Evolutionary conservation across 2,888 invertebrate genomes (phyloP), one percentile per base, ranked within the genome.

Genomic region (Epinotia demarniana): DNA sequence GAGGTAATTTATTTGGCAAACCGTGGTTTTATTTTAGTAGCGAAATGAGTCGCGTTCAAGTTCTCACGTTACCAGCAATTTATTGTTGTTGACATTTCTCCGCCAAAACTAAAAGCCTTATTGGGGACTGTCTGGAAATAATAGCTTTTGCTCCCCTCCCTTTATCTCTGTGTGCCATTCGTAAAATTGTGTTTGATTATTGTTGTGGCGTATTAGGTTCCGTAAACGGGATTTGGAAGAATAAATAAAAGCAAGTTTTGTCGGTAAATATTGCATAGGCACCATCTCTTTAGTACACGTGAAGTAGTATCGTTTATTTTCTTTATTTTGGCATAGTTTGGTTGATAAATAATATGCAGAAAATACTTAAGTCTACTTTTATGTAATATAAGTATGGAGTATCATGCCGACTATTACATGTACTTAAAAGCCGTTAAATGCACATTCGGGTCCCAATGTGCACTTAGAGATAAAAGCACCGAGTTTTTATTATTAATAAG

Each of bases 41-140:
- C 77, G 77, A 78, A 80, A 80, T 77, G 77, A 80, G 78, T 74
- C 78, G 78, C 82, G 80, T 81, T 79, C 73, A 81, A 82, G 78
- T 82, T 84, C 80, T 81, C 80, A 77, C 82, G 81, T 84, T 83
- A 82, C 81, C 78, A 74, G 77, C 79, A 81, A 83, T 83, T 82
- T 84, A 84, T 82, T 80, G 79, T 69, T 83, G 81, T 83, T 83
- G 83, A 83, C 83, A 80, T 81, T 72, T 72, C 79, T 77, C 74
- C 75, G 63, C 76, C 77, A 75, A 79, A 80, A 78, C 80, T 81
- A 80, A 81, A 81, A 80, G 81, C 82, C 79, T 79, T 80, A 80
- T 80, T 80, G 81, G 78, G 77, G 78, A 78, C 78, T 75, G 76
- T 76, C 79, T 81, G 78, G 80, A 78, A 83, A 80, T 79, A 81